Percentiles rank a stretch among this genome's conserved stretches.
Conservation (phyloP, 2,888 invertebrate species). For the Amphiduros pacificus region DNA sequence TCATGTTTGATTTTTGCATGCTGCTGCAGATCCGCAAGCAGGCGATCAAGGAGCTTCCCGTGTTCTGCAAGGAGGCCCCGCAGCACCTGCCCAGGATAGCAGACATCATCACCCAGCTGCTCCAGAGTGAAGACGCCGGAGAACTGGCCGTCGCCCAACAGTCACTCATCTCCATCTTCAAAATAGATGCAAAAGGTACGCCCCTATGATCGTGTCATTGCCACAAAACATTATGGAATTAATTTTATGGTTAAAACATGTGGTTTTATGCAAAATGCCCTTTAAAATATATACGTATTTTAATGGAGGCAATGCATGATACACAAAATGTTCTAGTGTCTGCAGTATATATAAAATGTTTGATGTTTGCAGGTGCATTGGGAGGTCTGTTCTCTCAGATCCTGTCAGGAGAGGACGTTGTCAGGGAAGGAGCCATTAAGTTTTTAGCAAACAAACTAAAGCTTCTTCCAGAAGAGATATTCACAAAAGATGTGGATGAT, state of each 20-base stretch:
- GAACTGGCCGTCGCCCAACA: slow-evolving; percentile 84
- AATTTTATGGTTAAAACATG: too few relatives aligned
- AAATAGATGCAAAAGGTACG: slow-evolving; percentile 54
- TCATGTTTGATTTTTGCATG: slow-evolving; percentile 13
- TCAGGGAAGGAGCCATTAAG: slow-evolving; percentile 84
- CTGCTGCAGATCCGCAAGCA: slow-evolving; percentile 81
- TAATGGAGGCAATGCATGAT: too few relatives aligned
- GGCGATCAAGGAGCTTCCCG: slow-evolving; percentile 88
- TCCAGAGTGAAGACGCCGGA: slow-evolving; percentile 76
- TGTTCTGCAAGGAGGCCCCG: slow-evolving; percentile 81
- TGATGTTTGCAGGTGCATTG: slow-evolving; percentile 65
- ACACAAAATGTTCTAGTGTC: too few relatives aligned
- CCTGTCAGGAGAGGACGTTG: slow-evolving; percentile 69
- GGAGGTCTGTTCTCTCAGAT: slow-evolving; percentile 74
- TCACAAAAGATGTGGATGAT: slow-evolving; percentile 84
- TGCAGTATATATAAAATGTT: too few relatives aligned
- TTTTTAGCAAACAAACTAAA: slow-evolving; percentile 79
- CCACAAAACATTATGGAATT: neutral
- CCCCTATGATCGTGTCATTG: neutral
- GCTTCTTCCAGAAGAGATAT: slow-evolving; percentile 75
- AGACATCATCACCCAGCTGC: slow-evolving; percentile 86
- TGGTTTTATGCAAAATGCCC: too few relatives aligned
- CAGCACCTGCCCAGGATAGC: slow-evolving; percentile 84
- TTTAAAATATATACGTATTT: too few relatives aligned
- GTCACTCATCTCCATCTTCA: slow-evolving; percentile 76